These are phyloP conservation scores for Watsonalla cultraria DNA, from an alignment of 2,888 invertebrate genomes.

Conservation along the genomic window DNA sequence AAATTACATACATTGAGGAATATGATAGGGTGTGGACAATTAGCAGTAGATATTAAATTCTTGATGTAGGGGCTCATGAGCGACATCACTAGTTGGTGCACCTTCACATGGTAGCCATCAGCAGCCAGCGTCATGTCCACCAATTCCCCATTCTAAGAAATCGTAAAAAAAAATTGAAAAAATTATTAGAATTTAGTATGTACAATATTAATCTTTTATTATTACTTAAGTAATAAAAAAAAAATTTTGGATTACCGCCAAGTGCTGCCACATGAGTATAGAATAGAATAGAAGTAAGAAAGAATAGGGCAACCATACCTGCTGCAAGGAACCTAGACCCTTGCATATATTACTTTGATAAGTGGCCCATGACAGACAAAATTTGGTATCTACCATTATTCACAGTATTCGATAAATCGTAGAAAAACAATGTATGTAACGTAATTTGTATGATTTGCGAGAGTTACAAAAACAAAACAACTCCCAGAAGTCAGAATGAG, in stretches of 20 bases:
- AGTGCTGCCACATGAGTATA: too few species aligned
- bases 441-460: too few species aligned
- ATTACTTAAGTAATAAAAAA: too few species aligned
- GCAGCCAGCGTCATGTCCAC: conserved; percentile 73
- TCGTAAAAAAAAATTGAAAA: conserved; percentile 1
- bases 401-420: not conserved
- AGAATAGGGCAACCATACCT: conserved; percentile 30
- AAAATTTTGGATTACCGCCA: not conserved
- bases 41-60: conserved; percentile 53
- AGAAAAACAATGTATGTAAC: too few species aligned
- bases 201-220: not conserved
- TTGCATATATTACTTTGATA: conserved; percentile 51
- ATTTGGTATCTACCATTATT: conserved; percentile 31
- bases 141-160: conserved; percentile 60
- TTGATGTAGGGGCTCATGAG: conserved; percentile 68
- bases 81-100: conserved; percentile 63
- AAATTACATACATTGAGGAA: conserved; percentile 61
- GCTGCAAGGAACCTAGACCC: conserved; percentile 58
- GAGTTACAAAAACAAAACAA: too few species aligned
- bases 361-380: conserved; percentile 51
- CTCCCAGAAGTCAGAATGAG: too few species aligned
- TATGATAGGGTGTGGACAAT: conserved; percentile 64
- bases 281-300: not conserved
- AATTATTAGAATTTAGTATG: not conserved
- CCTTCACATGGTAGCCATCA: conserved; percentile 66